These are phyloP conservation scores for Cataglyphis rosenhaueri DNA, from an alignment of 2,888 invertebrate genomes.

Conservation along the genomic window DNA sequence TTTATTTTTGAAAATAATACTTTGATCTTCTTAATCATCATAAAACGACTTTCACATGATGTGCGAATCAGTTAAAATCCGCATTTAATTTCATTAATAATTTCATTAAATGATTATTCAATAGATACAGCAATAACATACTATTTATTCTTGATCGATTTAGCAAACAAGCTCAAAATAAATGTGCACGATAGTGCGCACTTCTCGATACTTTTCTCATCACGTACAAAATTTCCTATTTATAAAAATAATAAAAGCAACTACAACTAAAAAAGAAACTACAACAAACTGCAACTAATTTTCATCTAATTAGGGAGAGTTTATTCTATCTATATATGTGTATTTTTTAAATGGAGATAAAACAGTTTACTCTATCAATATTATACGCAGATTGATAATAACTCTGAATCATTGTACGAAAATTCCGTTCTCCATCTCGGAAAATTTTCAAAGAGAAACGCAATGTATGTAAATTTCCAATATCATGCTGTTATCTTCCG, in stretches of 20 bases:
- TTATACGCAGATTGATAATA: not conserved
- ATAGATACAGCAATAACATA: not conserved
- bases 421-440: not conserved
- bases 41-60: not conserved
- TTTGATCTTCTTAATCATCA: not conserved
- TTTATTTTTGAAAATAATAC: not conserved
- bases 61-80: not conserved
- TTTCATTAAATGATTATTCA: not conserved
- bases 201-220: not conserved
- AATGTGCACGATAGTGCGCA: not conserved
- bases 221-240: not conserved
- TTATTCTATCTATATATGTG: not conserved
- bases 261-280: not conserved
- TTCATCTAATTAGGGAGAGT: not conserved
- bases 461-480: constrained; percentile 23
- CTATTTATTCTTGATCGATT: not conserved
- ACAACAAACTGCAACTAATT: no score
- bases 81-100: not conserved
- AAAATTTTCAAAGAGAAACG: not conserved
- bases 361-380: not conserved
- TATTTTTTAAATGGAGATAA: not conserved
- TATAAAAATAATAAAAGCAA: not conserved
- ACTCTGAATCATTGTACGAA: not conserved
- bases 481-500: constrained; percentile 9
- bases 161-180: not conserved